phyloP scores from a whole-genome alignment of 2,113 vertebrate genomes.

The Coreoperca whiteheadi region DNA sequence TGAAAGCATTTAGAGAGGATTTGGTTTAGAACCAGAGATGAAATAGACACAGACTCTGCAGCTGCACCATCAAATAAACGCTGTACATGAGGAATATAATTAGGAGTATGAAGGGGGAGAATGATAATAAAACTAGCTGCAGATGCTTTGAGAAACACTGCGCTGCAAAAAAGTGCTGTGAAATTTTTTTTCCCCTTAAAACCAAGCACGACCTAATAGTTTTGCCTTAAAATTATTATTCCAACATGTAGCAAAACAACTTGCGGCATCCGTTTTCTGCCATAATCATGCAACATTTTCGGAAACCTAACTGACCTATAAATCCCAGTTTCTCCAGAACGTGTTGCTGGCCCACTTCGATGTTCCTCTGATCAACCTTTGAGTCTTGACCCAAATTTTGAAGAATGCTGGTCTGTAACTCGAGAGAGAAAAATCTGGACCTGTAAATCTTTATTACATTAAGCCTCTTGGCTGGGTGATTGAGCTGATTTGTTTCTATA shows the following conservation, averaged over 20 bases:
- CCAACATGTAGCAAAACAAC: neutral
- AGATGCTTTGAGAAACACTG: neutral
- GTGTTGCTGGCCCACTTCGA: constrained; percentile 43
- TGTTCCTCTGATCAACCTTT: constrained; percentile 42
- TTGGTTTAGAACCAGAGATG: constrained; percentile 6
- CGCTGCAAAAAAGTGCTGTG: neutral
- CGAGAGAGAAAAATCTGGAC: constrained; percentile 29
- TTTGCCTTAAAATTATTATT: neutral
- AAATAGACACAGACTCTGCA: constrained; percentile 3
- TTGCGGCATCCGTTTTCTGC: neutral
- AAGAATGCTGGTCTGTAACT: constrained; percentile 44
- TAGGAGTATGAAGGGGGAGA: neutral
- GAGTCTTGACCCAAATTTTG: constrained; percentile 47
- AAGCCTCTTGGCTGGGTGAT: constrained; percentile 31
- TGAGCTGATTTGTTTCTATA: constrained; percentile 54
- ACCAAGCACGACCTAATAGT: neutral
- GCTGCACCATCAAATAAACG: neutral
- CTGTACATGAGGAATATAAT: neutral
- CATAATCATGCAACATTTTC: neutral
- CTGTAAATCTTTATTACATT: constrained; percentile 56
- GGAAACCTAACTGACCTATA: neutral
- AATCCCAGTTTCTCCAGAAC: neutral
- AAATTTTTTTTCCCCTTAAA: neutral
- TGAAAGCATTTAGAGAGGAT: constrained; percentile 24
- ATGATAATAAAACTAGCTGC: neutral